Conservation (phyloP, 2,113 vertebrate species). For the Callionymus lyra region DNA sequence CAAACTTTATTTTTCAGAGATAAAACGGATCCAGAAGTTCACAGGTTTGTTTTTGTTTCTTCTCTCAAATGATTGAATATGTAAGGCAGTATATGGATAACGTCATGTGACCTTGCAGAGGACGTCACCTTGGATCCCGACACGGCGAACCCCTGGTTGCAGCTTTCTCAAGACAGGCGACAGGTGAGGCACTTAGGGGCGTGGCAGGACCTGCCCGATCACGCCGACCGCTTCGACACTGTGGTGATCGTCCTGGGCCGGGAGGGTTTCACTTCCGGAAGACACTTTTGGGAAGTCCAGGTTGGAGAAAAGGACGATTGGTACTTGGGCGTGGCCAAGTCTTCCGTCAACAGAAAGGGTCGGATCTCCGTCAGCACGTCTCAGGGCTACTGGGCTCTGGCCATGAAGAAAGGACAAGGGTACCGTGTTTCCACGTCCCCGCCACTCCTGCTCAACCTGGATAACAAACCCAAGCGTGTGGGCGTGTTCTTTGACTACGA, state of each 20-base stretch:
- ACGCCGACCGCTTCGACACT: constrained; percentile 61
- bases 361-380: constrained; percentile 57
- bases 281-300: constrained; percentile 71
- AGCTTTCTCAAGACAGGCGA: constrained; percentile 65
- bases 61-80: too few relatives aligned
- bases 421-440: constrained; percentile 64
- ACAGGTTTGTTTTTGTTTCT: constrained; percentile 56
- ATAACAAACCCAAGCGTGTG: constrained; percentile 63
- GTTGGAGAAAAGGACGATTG: constrained; percentile 73
- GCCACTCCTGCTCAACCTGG: constrained; percentile 46
- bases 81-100: too few relatives aligned
- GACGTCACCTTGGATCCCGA: constrained; percentile 64
- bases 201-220: constrained; percentile 67
- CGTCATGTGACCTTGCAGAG: constrained; percentile 25
- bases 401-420: constrained; percentile 67
- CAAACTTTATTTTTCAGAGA: constrained; percentile 37
- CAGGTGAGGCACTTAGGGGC: constrained; percentile 65
- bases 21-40: constrained; percentile 61
- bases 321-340: constrained; percentile 65
- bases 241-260: constrained; percentile 64
- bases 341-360: constrained; percentile 66
- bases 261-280: constrained; percentile 55
- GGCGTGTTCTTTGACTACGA: constrained; percentile 82
- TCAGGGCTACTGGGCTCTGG: constrained; percentile 72
- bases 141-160: constrained; percentile 68